Conservation (phyloP, 2,113 vertebrate genomes). For the Macquaria australasica region DNA sequence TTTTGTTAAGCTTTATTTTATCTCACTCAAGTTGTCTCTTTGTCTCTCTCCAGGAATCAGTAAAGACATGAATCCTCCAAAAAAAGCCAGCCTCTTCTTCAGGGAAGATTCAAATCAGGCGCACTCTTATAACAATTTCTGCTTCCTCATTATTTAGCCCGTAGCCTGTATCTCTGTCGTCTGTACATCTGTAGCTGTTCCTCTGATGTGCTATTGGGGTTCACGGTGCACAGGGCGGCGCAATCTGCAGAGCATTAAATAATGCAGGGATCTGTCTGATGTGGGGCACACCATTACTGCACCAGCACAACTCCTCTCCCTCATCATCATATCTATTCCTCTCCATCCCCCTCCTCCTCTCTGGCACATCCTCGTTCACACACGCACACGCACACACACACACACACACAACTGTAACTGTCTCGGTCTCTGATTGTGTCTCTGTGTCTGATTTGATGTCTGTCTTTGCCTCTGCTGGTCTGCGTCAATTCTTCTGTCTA, state of each 20-base stretch:
- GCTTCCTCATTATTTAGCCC: slow-evolving; percentile 32
- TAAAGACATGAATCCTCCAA: not conserved
- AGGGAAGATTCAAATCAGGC: not conserved
- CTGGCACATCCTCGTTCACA: not conserved
- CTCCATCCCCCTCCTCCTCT: slow-evolving; percentile 41
- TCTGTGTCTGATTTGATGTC: slow-evolving; percentile 29
- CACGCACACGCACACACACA: slow-evolving; percentile 3
- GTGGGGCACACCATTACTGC: slow-evolving; percentile 64
- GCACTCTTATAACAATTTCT: not conserved
- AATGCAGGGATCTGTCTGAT: slow-evolving; percentile 74
- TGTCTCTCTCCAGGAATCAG: not conserved
- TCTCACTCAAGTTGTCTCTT: not conserved
- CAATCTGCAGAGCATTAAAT: slow-evolving; percentile 77
- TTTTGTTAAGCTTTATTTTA: not conserved
- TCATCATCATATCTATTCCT: slow-evolving; percentile 50
- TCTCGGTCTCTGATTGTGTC: slow-evolving; percentile 23
- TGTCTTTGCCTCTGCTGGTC: not conserved
- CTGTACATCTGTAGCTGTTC: slow-evolving; percentile 19
- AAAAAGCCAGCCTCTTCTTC: not conserved
- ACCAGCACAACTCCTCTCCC: slow-evolving; percentile 51
- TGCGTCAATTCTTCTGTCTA: slow-evolving; percentile 14
- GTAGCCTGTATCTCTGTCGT: not conserved
- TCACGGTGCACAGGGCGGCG: slow-evolving; percentile 53
- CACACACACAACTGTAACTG: not conserved
- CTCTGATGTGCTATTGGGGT: slow-evolving; percentile 51